Base-by-base conservation (phyloP, 2,888 invertebrate species). In the Halocaridina rubra region DNA sequence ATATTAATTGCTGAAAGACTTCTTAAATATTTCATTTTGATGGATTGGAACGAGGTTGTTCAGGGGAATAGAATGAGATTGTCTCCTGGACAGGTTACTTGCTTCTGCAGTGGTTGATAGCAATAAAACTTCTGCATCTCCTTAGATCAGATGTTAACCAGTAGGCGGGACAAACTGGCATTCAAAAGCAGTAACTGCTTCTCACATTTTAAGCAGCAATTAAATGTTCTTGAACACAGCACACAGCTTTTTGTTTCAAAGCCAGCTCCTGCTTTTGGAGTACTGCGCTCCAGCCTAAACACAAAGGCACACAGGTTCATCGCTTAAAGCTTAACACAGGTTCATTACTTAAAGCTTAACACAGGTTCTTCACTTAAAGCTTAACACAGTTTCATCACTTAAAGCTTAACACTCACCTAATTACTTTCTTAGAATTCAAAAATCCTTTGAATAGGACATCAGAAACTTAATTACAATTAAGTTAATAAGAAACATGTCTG, bases 121-220 rank as follows among this genome's bases (percentile, higher is more conserved):
- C 67, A 76, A 76, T 33, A 82, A 33, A 69, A 77, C 57, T 69
- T 71, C 77, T 77, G 82, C 77, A 69, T 71, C 71, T 84, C 82
- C 78, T 76, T 71, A 84, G 77, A 57, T 78, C 76, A 72, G 78
- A 84, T 78, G 59, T 82, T 53, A 59, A 81, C 57, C 22, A 19
- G 59, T 69, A 61, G 80, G 61, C 80, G 39, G 72, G 39, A 72
- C 72, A 80, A 16, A 32, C 30, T 59, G 72, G 72, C 80, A 33
- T 32, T 71, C 57, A 80, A 72, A 80, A 72, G 80, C 72, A 59
- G n/a, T 30, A 46, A 27, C 46, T 22, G 19, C 32, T 19, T 33
- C 33, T 39, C n/a, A n/a, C n/a, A n/a, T n/a, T n/a, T n/a, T n/a
- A n/a, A n/a, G n/a, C n/a, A n/a, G n/a, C n/a, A n/a, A n/a, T n/a